phyloP scores from a whole-genome alignment of 2,113 vertebrate species.

The Micronisus gabar region DNA sequence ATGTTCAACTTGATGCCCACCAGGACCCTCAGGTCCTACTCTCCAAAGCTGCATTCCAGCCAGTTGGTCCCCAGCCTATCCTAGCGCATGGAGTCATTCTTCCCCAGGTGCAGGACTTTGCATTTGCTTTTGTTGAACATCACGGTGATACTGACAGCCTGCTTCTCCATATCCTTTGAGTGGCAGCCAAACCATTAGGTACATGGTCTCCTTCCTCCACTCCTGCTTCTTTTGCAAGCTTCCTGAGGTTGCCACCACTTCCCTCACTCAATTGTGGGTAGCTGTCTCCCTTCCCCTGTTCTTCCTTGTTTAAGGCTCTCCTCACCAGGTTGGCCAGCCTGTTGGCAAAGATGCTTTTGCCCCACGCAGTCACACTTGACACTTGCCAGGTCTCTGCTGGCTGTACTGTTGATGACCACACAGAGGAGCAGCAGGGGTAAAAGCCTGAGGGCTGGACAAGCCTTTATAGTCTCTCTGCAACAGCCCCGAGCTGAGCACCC shows the following conservation, averaged over 20 bases:
- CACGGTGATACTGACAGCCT: background rate
- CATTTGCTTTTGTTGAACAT: background rate
- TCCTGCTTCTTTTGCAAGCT: background rate
- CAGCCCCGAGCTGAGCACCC: rapidly evolving
- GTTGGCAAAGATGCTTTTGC: background rate
- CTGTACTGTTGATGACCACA: background rate
- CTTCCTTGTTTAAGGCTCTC: background rate
- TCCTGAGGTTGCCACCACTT: rapidly evolving
- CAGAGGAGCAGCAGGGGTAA: background rate
- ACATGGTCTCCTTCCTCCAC: background rate
- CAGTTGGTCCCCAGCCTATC: background rate
- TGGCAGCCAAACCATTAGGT: background rate
- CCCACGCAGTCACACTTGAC: background rate
- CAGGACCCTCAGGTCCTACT: background rate
- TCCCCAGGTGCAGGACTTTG: background rate
- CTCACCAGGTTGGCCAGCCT: background rate
- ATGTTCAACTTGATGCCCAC: background rate
- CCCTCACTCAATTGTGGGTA: background rate
- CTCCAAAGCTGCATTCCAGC: background rate
- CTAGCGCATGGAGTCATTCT: background rate
- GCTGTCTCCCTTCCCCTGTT: background rate
- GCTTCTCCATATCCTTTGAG: background rate
- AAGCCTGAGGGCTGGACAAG: background rate
- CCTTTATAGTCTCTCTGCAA: background rate
- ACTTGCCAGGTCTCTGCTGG: background rate